Base-by-base conservation (phyloP, 2,888 invertebrate species). In the Spicauda simplicius region DNA sequence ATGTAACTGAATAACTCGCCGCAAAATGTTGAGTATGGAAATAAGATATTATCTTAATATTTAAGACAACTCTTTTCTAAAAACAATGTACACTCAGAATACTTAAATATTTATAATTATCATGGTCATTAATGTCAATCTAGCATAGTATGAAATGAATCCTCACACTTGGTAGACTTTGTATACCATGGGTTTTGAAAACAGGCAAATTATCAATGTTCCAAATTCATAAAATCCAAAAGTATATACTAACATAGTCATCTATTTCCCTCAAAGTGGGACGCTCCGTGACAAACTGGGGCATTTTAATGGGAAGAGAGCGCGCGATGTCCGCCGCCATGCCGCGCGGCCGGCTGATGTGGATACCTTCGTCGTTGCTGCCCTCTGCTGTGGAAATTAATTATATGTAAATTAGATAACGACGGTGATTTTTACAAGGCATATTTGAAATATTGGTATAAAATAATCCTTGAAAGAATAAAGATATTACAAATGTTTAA, bases 291-390 rank as follows among this genome's bases (percentile, higher is more conserved):
- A 94, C 91, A 80, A 96, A 95, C 68, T 82, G 83, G 85, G 97
- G 96, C 86, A 97, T 96, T 83, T 95, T 95, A 82, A 97, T 96
- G 50, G 97, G 97, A 79, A 97, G 91, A 72, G 97, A 97, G 83
- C 96, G 96, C 54, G 97, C 97, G 73, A 97, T 90, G 69, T 94
- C 91, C 19, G 83, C 87, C 69, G 85, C 85, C 77, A 87, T 80
- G 82, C 93, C 85, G 75, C 94, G 93, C 72, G 93, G 80, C 64
- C 94, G 91, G 5, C 93, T 84, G 72, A 95, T 93, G 73, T 94
- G 94, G 70, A 94, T 94, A 54, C 94, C 94, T 81, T 95, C 95
- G 77, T 95, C 95, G 76, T 94, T 94, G 74, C 94, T 94, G 69
- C 86, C 94, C 68, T 88, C 90, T 79, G 80, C 69, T 71, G 70